Evolutionary conservation across 2,113 vertebrate species (phyloP), one percentile per base, ranked within the genome.

Genomic region (Gobiocypris rarus): DNA sequence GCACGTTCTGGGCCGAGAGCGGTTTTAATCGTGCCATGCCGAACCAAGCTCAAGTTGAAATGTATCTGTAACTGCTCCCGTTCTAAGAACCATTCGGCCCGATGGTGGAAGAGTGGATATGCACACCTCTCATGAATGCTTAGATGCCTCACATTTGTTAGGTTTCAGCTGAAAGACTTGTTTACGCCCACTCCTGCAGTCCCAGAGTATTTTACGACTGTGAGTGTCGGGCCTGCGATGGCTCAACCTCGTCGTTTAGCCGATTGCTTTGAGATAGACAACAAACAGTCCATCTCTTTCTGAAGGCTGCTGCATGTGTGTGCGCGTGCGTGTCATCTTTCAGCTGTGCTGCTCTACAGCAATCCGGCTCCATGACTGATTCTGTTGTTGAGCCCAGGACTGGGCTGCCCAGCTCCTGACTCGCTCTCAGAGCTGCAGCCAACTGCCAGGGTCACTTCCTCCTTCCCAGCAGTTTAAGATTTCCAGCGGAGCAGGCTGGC

Each of bases 381-480:
- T 76, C 83, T 71, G 79, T 87, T 87, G 83, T 48, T 38, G 41
- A 38, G 58, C 41, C 34, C 63, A 67, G 69, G 50, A 69, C 74
- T 59, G 82, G 65, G 69, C 77, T n/a, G 59, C 41, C 58, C 76
- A 63, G 69, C 56, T 75, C 77, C 82, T 31, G 45, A 65, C 63
- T 50, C 56, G 17, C 80, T 85, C 83, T 82, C 80, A 70, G 83
- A 80, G 84, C 41, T 71, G 45, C 70, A 83, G 88, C 81, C 82
- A 50, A 82, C 59, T 28, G 88, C 84, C 88, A 82, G 77, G 71
- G 82, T 86, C 73, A 59, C 88, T 89, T 89, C 88, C 88, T 88
- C 71, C 85, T 89, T 89, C 87, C 87, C 88, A 89, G 83, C 83
- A 85, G 87, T 88, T 85, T 86, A 85, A 85, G 76, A 81, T 89